Percentiles rank a stretch among this genome's conserved stretches.
These are phyloP conservation scores for Nannospalax galili DNA, from an alignment of 2,113 vertebrate genomes.

Conservation along the genomic window DNA sequence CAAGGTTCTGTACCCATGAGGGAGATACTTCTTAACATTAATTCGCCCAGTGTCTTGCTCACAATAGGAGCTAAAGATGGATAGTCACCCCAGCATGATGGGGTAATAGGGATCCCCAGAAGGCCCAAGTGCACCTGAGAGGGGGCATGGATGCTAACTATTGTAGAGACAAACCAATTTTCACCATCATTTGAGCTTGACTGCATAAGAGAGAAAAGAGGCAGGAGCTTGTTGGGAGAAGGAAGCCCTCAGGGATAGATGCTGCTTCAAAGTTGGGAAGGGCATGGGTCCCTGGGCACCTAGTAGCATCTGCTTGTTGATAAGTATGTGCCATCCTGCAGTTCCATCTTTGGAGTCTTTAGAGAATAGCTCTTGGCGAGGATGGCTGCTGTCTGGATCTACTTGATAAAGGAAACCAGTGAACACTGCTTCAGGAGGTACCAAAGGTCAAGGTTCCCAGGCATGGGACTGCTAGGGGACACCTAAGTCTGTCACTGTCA, in stretches of 20 bases:
- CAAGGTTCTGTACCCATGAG: too few species aligned
- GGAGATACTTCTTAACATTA: too few species aligned
- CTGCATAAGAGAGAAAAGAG: not conserved
- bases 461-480: not conserved
- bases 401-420: not conserved
- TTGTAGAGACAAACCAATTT: not conserved
- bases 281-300: not conserved
- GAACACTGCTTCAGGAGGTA: not conserved
- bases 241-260: not conserved
- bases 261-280: not conserved
- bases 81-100: not conserved
- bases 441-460: not conserved
- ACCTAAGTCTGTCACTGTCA: not conserved
- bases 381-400: not conserved
- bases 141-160: not conserved
- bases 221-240: not conserved
- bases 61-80: not conserved
- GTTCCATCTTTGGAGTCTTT: not conserved
- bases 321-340: not conserved
- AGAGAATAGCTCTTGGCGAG: not conserved
- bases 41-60: too few species aligned
- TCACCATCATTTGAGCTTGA: not conserved
- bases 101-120: not conserved
- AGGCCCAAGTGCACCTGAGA: not conserved
- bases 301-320: not conserved